Percentiles rank a stretch among this genome's conserved stretches.
These are phyloP conservation scores for Cryptocephalus moraei DNA, from an alignment of 2,888 invertebrate genomes.

Conservation along the genomic window DNA sequence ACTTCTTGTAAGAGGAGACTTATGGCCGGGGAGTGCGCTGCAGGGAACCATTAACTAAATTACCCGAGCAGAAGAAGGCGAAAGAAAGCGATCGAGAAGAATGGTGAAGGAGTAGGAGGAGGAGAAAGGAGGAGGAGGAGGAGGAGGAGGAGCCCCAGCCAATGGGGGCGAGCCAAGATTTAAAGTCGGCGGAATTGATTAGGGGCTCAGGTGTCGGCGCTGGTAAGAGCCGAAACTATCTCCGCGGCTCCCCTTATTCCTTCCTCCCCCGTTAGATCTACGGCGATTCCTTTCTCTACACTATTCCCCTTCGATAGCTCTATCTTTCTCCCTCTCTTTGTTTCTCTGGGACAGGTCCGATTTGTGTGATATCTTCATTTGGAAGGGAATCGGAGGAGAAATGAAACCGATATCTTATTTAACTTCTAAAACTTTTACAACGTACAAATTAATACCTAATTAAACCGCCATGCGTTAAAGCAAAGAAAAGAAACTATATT, in stretches of 20 bases:
- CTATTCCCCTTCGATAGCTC: not conserved
- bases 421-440: no score
- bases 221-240: constrained; percentile 22
- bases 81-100: constrained; percentile 30
- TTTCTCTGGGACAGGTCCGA: not conserved
- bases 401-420: no score
- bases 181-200: constrained; percentile 35
- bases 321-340: not conserved
- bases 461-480: no score
- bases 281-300: constrained; percentile 11
- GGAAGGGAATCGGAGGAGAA: not conserved
- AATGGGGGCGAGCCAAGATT: constrained; percentile 35
- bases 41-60: constrained; percentile 42
- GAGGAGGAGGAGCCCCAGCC: constrained; percentile 22
- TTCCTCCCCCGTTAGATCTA: constrained; percentile 13
- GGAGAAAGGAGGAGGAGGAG: constrained; percentile 38
- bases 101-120: constrained; percentile 31
- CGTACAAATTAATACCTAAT: no score
- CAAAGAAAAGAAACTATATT: no score
- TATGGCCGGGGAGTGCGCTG: constrained; percentile 35
- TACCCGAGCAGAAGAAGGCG: constrained; percentile 29
- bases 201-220: constrained; percentile 33
- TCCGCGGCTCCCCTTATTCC: constrained; percentile 7
- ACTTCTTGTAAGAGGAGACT: constrained; percentile 39
- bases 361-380: not conserved